Percentiles rank a stretch among this genome's conserved stretches.
phyloP scores from a whole-genome alignment of 2,888 invertebrate species.

The Ferrisia virgata region DNA sequence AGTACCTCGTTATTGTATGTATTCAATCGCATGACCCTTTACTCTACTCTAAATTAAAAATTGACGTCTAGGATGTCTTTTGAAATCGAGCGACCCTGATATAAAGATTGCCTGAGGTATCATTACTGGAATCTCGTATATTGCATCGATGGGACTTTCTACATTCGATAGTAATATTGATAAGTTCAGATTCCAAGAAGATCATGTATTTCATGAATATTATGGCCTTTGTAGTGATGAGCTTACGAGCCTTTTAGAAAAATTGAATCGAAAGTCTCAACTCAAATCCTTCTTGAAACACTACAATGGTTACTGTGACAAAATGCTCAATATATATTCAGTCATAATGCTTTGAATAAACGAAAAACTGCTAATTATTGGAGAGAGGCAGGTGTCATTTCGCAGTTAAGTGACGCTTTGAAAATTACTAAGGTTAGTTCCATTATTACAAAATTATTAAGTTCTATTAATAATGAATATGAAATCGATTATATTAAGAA shows the following conservation, averaged over 20 bases:
- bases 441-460: not conserved
- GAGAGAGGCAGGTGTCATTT: not conserved
- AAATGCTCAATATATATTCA: not conserved
- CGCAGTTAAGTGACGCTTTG: not conserved
- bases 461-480: not conserved
- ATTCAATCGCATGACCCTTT: no score
- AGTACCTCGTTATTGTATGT: no score
- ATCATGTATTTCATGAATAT: not conserved
- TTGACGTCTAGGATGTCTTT: not conserved
- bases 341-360: not conserved
- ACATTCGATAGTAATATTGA: not conserved
- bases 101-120: not conserved
- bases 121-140: not conserved
- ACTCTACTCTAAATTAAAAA: no score
- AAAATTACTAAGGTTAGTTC: not conserved
- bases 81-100: not conserved
- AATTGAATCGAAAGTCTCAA: not conserved
- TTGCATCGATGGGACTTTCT: not conserved
- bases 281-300: not conserved
- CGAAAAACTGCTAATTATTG: not conserved
- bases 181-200: not conserved
- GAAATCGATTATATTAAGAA: not conserved
- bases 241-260: not conserved
- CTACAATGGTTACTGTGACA: not conserved
- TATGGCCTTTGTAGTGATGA: not conserved